phyloP scores from a whole-genome alignment of 2,113 vertebrate species.

The Macaca nemestrina region DNA sequence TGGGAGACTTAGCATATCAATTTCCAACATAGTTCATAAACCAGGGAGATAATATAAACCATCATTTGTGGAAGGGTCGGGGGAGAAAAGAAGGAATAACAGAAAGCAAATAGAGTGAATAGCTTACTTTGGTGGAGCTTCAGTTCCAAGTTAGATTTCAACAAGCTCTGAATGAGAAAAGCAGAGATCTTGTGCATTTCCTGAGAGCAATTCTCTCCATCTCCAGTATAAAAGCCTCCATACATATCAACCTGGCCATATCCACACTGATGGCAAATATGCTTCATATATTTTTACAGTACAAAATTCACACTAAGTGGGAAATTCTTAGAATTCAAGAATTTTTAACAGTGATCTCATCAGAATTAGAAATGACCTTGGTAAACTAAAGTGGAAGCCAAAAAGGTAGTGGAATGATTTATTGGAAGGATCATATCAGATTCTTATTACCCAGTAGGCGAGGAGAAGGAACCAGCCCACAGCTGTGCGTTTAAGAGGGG shows the following conservation, averaged over 20 bases:
- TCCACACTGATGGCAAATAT: background rate
- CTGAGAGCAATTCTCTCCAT: background rate
- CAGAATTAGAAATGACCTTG: background rate
- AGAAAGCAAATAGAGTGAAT: background rate
- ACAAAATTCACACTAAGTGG: background rate
- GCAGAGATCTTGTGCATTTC: background rate
- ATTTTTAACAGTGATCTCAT: background rate
- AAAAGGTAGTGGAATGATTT: background rate
- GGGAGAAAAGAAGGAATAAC: background rate
- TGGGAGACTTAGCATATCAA: background rate
- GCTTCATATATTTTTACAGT: background rate
- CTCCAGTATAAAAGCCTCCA: background rate
- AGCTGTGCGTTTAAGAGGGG: background rate
- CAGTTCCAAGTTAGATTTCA: background rate
- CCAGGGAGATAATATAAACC: background rate
- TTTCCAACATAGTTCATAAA: background rate
- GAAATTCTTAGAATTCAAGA: background rate
- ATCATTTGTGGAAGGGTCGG: background rate
- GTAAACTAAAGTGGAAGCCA: background rate
- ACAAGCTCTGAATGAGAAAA: background rate
- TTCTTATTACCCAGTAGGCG: background rate
- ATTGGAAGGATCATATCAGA: background rate
- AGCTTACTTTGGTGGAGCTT: background rate
- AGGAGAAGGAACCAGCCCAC: background rate
- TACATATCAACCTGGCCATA: no score